These are phyloP conservation scores for Sinocyclocheilus anshuiensis DNA, from an alignment of 2,113 vertebrate species.

Conservation along the genomic window DNA sequence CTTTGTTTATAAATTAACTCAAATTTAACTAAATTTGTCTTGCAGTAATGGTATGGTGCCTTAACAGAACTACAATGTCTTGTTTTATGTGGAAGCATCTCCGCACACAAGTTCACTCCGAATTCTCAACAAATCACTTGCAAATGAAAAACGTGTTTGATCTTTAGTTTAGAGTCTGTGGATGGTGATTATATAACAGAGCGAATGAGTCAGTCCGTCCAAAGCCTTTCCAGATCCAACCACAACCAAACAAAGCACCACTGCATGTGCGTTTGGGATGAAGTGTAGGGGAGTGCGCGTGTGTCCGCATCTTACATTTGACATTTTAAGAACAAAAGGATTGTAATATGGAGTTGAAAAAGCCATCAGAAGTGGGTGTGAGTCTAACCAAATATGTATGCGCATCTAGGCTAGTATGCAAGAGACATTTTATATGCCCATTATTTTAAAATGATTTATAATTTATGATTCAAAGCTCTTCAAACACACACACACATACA, in stretches of 20 bases:
- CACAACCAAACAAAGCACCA: constrained; percentile 45
- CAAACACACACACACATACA: constrained; percentile 42
- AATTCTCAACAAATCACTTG: constrained; percentile 18
- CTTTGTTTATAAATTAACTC: neutral
- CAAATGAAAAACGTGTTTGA: constrained; percentile 33
- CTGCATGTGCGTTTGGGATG: constrained; percentile 1
- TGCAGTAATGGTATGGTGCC: neutral
- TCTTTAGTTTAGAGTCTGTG: constrained; percentile 3
- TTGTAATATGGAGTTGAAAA: neutral
- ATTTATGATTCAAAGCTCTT: constrained; percentile 63
- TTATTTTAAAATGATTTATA: constrained; percentile 69
- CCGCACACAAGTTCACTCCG: neutral
- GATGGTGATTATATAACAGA: constrained; percentile 60
- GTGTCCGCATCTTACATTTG: neutral
- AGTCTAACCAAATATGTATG: constrained; percentile 1
- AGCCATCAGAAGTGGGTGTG: neutral
- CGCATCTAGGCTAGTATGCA: neutral
- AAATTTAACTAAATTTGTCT: neutral
- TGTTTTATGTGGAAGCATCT: neutral
- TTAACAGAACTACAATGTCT: neutral
- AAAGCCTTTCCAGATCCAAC: constrained; percentile 45
- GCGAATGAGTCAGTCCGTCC: constrained; percentile 44
- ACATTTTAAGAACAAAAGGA: constrained; percentile 14
- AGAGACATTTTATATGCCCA: constrained; percentile 6
- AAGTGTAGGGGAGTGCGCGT: neutral